A percentile compares a stretch with the other conserved stretches of the same genome.
Evolutionary conservation across 2,113 vertebrate species (phyloP).

Genomic region (Rynchops niger): DNA sequence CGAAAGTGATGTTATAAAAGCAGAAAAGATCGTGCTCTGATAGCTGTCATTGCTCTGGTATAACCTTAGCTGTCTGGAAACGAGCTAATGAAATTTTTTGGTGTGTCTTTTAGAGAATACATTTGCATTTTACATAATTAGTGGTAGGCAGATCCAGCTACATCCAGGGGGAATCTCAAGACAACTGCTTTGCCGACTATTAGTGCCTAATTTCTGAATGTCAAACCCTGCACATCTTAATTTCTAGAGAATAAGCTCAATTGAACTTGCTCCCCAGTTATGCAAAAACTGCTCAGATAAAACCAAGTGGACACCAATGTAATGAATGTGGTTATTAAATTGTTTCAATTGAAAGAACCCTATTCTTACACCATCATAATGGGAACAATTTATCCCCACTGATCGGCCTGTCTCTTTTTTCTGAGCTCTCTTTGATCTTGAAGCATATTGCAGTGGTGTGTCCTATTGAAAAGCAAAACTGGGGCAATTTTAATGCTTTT

Average conservation of each 20-base stretch:
- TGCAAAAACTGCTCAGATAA: slow-evolving; percentile 83
- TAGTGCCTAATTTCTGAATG: slow-evolving; percentile 95
- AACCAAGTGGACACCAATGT: slow-evolving; percentile 90
- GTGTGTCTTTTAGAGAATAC: slow-evolving; percentile 78
- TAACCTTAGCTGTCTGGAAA: slow-evolving; percentile 64
- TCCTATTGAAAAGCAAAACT: slow-evolving; percentile 99
- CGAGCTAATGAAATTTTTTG: slow-evolving; percentile 71
- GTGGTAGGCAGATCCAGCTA: slow-evolving; percentile 85
- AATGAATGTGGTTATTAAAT: slow-evolving; percentile 99
- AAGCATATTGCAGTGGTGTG: slow-evolving; percentile 98
- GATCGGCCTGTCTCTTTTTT: slow-evolving; percentile 96
- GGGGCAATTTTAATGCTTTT: slow-evolving; percentile 99
- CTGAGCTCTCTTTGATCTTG: slow-evolving; percentile 98
- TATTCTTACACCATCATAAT: slow-evolving; percentile 99
- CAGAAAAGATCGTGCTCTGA: background rate
- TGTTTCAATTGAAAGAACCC: slow-evolving; percentile 99
- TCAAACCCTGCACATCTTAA: slow-evolving; percentile 95
- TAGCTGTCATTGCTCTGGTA: slow-evolving; percentile 16
- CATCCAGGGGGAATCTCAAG: slow-evolving; percentile 89
- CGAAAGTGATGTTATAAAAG: slow-evolving; percentile 20
- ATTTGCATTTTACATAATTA: slow-evolving; percentile 97
- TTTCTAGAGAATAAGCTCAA: slow-evolving; percentile 89
- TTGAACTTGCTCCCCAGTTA: slow-evolving; percentile 85
- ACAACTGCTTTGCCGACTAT: slow-evolving; percentile 92
- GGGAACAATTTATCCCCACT: slow-evolving; percentile 99